These are phyloP conservation scores for Triops cancriformis DNA, from an alignment of 1,140 invertebrate species.

Conservation along the genomic window DNA sequence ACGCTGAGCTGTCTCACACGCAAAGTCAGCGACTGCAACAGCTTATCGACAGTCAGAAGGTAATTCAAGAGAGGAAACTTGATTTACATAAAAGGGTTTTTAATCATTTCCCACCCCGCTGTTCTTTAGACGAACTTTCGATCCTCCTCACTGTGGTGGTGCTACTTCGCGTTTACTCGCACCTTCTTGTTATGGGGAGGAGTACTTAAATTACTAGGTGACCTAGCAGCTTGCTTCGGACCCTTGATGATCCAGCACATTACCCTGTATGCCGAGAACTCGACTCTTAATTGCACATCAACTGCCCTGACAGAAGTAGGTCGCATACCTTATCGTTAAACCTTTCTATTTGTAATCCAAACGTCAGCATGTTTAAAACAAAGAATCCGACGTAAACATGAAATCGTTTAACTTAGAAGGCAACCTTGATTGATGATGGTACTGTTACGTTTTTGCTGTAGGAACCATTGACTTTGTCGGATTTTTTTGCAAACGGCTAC, in stretches of 20 bases:
- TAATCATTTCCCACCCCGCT: not conserved
- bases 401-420: too few relatives aligned
- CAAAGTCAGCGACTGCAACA: conserved; percentile 14
- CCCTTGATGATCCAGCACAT: conserved; percentile 65
- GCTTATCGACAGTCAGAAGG: conserved; percentile 17
- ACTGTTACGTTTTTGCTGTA: conserved; percentile 19
- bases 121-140: conserved; percentile 25
- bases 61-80: not conserved
- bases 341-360: too few relatives aligned
- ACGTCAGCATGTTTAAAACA: too few relatives aligned
- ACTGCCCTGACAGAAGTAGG: not conserved
- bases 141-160: conserved; percentile 48
- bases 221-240: conserved; percentile 62
- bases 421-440: too few relatives aligned
- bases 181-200: conserved; percentile 60
- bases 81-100: not conserved
- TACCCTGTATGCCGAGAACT: conserved; percentile 14
- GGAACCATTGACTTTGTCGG: conserved; percentile 42
- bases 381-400: too few relatives aligned
- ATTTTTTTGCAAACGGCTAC: conserved; percentile 68
- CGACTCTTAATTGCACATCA: conserved; percentile 18
- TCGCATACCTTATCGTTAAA: too few relatives aligned
- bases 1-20: conserved; percentile 44
- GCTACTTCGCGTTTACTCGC: conserved; percentile 61
- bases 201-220: conserved; percentile 64